Evolutionary conservation across 2,113 vertebrate genomes (phyloP).

Genomic region (Centropristis striata): DNA sequence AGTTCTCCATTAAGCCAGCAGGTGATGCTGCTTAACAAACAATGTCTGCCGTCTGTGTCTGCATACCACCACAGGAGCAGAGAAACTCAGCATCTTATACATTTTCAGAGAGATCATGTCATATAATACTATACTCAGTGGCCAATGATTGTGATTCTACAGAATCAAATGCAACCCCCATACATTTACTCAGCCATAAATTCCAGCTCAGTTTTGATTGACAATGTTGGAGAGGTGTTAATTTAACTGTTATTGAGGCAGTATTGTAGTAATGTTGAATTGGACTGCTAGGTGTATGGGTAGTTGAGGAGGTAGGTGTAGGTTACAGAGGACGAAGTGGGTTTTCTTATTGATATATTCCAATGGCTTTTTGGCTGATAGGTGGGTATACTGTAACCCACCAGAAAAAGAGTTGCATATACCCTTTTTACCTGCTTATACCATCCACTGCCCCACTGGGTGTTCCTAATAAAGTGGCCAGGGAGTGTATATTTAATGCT

Average conservation of each 20-base stretch:
- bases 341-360: no score
- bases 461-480: slow-evolving; percentile 4
- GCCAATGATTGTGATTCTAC: no score
- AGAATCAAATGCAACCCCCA: background rate
- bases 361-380: no score
- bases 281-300: background rate
- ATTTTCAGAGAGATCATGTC: background rate
- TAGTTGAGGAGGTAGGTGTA: no score
- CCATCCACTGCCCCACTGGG: no score
- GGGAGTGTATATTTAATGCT: background rate
- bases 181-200: background rate
- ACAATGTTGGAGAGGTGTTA: background rate
- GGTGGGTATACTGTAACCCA: no score
- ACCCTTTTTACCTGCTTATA: no score
- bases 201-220: background rate
- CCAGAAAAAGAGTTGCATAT: no score
- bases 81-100: background rate
- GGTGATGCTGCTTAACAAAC: slow-evolving; percentile 78
- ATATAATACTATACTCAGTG: background rate
- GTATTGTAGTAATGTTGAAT: background rate
- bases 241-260: background rate
- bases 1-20: slow-evolving; percentile 81
- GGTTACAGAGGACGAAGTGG: no score
- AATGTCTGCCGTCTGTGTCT: slow-evolving; percentile 38
- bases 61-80: background rate